phyloP scores from a whole-genome alignment of 2,797 vertebrate genomes.

The Knipowitschia caucasica region DNA sequence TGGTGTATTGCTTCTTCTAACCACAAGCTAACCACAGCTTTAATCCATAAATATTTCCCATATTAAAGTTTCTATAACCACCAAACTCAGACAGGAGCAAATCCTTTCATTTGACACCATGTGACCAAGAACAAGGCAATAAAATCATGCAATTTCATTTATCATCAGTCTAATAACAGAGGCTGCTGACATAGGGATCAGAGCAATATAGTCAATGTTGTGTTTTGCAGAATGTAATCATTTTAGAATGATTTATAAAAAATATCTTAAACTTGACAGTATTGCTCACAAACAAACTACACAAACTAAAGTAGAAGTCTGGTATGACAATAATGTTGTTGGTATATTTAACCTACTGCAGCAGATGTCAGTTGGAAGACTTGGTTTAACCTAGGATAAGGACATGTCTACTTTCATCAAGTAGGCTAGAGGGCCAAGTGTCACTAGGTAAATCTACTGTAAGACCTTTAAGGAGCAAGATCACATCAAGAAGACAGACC shows the following conservation, averaged over 20 bases:
- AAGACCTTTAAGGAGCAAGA: neutral
- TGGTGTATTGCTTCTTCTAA: conserved; percentile 10
- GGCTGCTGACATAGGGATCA: conserved; percentile 13
- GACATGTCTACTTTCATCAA: conserved; percentile 34
- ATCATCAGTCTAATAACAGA: conserved; percentile 12
- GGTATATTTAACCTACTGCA: conserved; percentile 11
- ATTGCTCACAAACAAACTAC: neutral
- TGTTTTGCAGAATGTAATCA: conserved; percentile 3
- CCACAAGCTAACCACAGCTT: conserved; percentile 36
- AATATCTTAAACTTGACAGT: neutral
- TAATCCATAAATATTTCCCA: conserved; percentile 10
- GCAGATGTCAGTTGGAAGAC: conserved; percentile 47
- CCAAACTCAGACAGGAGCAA: conserved; percentile 30
- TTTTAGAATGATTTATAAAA: too few relatives aligned
- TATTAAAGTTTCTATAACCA: conserved; percentile 40
- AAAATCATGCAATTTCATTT: conserved; percentile 34
- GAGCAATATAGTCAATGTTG: too few relatives aligned
- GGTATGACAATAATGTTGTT: conserved; percentile 2
- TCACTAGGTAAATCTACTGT: conserved; percentile 18
- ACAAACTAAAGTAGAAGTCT: too few relatives aligned
- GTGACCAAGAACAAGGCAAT: conserved; percentile 29
- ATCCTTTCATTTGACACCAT: conserved; percentile 36
- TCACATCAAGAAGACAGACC: neutral
- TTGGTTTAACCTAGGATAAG: conserved; percentile 41
- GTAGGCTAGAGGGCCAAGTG: conserved; percentile 36